These are phyloP conservation scores for Amazona guildingii DNA, from an alignment of 2,113 vertebrate genomes.

Conservation along the genomic window DNA sequence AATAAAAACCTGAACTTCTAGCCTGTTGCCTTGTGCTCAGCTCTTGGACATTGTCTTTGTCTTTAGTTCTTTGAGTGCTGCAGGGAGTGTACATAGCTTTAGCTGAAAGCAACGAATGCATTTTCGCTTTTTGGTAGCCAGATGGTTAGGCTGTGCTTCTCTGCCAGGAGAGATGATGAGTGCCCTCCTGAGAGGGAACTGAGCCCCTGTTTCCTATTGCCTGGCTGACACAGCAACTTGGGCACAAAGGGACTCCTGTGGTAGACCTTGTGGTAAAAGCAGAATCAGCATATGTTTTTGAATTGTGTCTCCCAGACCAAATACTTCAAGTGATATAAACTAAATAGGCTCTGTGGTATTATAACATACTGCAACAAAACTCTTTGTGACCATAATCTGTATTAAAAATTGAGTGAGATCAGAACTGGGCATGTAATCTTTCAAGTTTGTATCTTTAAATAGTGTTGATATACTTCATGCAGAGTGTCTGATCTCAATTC, in stretches of 20 bases:
- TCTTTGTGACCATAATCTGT: not conserved
- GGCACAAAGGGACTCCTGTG: not conserved
- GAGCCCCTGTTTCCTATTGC: not conserved
- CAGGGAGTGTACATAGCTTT: not conserved
- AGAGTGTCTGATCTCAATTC: not conserved
- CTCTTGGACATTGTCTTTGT: not conserved
- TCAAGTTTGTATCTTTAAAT: not conserved
- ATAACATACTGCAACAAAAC: not conserved
- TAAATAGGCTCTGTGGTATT: not conserved
- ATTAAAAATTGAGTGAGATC: not conserved
- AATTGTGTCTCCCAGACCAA: not conserved
- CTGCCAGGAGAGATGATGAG: not conserved
- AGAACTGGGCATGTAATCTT: not conserved
- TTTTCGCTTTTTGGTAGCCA: slow-evolving; percentile 16
- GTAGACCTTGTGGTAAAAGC: not conserved
- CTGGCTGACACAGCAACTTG: not conserved
- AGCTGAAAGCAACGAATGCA: not conserved
- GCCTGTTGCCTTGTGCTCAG: not conserved
- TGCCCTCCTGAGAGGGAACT: not conserved
- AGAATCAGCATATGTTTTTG: not conserved
- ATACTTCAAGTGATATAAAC: not conserved
- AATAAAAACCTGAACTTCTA: not conserved
- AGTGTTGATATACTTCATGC: not conserved
- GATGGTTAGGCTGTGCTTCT: not conserved
- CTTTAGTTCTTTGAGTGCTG: not conserved